phyloP scores from a whole-genome alignment of 2,888 invertebrate species.

The Epinotia ramella region DNA sequence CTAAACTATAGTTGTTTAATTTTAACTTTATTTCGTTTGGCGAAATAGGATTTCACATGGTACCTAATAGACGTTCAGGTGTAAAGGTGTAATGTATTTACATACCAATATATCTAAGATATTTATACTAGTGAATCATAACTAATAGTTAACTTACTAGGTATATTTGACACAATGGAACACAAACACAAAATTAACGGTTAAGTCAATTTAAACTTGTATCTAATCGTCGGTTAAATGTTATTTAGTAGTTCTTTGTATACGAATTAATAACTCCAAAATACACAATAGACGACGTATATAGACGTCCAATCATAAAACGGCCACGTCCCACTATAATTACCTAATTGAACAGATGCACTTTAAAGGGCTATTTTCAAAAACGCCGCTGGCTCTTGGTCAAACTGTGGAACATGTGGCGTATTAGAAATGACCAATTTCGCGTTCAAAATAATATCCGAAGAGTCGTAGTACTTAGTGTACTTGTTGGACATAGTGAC shows the following conservation, averaged over 20 bases:
- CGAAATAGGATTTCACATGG: too few species aligned
- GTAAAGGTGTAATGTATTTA: too few species aligned
- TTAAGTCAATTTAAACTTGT: neutral
- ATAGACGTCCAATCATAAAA: conserved; percentile 15
- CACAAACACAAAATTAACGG: neutral
- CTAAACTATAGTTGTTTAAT: too few species aligned
- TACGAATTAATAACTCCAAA: neutral
- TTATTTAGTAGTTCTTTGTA: neutral
- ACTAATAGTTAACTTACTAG: neutral
- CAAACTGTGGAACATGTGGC: neutral
- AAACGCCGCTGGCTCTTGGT: conserved; percentile 3
- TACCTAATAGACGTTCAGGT: too few species aligned
- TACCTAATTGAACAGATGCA: conserved; percentile 36
- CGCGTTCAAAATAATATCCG: neutral
- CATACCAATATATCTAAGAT: too few species aligned
- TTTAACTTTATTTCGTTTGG: too few species aligned
- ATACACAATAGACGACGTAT: neutral
- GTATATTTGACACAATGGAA: neutral
- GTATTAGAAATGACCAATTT: neutral
- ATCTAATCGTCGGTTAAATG: neutral
- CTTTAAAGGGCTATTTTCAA: conserved; percentile 8
- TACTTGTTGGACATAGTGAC: neutral
- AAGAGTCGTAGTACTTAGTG: neutral
- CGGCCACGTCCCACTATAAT: conserved; percentile 35
- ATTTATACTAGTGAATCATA: neutral